Conservation (phyloP, 2,113 vertebrate species). For the Sinocyclocheilus rhinocerous region DNA sequence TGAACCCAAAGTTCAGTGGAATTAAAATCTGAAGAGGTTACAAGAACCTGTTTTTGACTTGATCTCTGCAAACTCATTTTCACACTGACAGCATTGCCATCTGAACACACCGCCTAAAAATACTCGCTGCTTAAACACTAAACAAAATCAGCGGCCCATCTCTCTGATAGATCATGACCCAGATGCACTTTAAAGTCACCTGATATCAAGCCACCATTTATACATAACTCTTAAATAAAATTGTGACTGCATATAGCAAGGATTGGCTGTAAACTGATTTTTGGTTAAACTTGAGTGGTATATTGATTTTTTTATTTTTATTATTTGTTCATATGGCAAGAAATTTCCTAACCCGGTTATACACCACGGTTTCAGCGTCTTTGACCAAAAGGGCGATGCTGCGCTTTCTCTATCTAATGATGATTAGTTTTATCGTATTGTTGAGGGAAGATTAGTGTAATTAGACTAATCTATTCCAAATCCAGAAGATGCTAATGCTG, state of each 20-base stretch:
- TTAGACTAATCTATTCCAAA: slow-evolving; percentile 32
- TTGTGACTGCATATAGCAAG: neutral
- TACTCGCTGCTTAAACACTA: slow-evolving; percentile 69
- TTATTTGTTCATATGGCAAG: neutral
- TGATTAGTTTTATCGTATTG: slow-evolving; percentile 26
- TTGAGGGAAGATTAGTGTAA: slow-evolving; percentile 21
- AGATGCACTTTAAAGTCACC: slow-evolving; percentile 63
- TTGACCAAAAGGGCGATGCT: neutral
- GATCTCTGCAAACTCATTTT: slow-evolving; percentile 54
- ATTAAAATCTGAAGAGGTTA: slow-evolving; percentile 7
- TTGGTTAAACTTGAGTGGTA: neutral
- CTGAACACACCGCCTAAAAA: slow-evolving; percentile 64
- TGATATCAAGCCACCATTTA: neutral
- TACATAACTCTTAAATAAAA: neutral
- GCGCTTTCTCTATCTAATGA: neutral
- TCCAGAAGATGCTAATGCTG: slow-evolving; percentile 1
- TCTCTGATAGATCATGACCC: slow-evolving; percentile 62
- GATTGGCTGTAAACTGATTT: too few species aligned
- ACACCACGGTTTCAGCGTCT: neutral
- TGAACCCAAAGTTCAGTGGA: neutral
- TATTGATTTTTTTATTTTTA: too few species aligned
- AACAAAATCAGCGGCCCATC: slow-evolving; percentile 71
- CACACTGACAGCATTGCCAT: slow-evolving; percentile 43
- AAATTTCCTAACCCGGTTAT: neutral
- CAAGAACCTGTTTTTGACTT: slow-evolving; percentile 20